Base-by-base conservation (phyloP, 1,140 invertebrate genomes). In the Hyles euphorbiae region DNA sequence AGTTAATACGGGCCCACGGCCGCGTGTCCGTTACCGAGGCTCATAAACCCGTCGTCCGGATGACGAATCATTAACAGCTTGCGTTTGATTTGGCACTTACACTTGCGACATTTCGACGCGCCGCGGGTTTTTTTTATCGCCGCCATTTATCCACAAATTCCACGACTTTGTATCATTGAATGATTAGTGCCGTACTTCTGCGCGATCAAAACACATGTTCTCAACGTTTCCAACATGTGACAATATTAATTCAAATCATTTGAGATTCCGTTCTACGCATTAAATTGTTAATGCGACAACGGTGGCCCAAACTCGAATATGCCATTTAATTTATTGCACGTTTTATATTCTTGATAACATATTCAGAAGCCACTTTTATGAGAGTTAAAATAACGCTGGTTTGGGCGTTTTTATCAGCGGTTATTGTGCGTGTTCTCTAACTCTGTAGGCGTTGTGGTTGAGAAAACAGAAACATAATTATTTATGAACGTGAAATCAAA, bases 401-500 rank as follows among this genome's bases (percentile, higher is more conserved):
- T 51, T 9, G 9, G 34, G 10, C 33, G 50, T 52, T 52, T 34
- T 52, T 33, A 22, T 40, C 5, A 40, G 36, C 8, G 36, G 4
- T 5, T 5, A 40, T 40, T 8, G 36, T 8, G 36, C 36, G 36
- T 40, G 36, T 40, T 5, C 47, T 52, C 11, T 12, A n/a, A 45
- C 6, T 7, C 22, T 5, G 69, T 72, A 58, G 72, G 72, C 57
- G 69, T 53, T 52, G 51, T 45, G 57, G 53, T 59, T 36, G 40
- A 53, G 44, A 52, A 59, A 49, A 56, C 49, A 55, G 10, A 58
- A 45, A 57, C 45, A 61, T 62, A 69, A 73, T 73, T 69, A 76
- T 73, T 76, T 70, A 76, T 57, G 67, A 64, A 59, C 59, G 58
- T 67, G 69, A 67, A 72, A 67, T 65, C 65, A 69, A 69, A 67